Conservation (phyloP, 2,797 vertebrate species). For the Saxicola maurus region DNA sequence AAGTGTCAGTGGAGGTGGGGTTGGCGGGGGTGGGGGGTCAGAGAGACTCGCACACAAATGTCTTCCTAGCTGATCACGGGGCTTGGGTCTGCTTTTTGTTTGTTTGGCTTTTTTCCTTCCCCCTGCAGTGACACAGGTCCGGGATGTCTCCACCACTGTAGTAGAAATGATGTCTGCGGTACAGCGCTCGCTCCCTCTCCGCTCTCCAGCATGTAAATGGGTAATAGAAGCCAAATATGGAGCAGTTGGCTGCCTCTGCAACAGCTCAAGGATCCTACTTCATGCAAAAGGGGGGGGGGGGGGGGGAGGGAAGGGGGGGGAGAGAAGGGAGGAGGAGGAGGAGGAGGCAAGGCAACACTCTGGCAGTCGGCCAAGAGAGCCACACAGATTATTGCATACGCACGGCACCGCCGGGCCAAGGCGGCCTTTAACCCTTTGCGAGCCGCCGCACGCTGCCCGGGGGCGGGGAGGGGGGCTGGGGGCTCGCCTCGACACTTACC, state of each 20-base stretch:
- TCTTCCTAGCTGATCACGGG: slow-evolving; percentile 68
- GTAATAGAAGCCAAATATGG: slow-evolving; percentile 88
- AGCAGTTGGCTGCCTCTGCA: slow-evolving; percentile 87
- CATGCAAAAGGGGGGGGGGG: slow-evolving; percentile 67
- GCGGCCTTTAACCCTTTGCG: slow-evolving; percentile 72
- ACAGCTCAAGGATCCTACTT: slow-evolving; percentile 83
- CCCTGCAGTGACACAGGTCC: slow-evolving; percentile 86
- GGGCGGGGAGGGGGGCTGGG: background rate
- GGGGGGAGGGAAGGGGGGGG: background rate
- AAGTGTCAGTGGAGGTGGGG: slow-evolving; percentile 80
- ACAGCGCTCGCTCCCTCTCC: slow-evolving; percentile 75
- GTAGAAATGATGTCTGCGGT: slow-evolving; percentile 91
- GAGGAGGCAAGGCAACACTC: slow-evolving; percentile 69
- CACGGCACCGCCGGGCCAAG: slow-evolving; percentile 63
- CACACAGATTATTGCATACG: slow-evolving; percentile 73
- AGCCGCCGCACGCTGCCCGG: background rate
- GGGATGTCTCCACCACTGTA: slow-evolving; percentile 84
- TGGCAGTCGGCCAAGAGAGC: slow-evolving; percentile 74
- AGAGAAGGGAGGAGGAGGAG: background rate
- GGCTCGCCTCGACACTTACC: background rate
- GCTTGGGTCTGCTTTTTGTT: slow-evolving; percentile 48
- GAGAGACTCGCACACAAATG: slow-evolving; percentile 51
- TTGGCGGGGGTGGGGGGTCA: slow-evolving; percentile 71
- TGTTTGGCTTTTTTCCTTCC: slow-evolving; percentile 66
- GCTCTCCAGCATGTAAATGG: slow-evolving; percentile 79